These are phyloP conservation scores for Acropternis orthonyx DNA, from an alignment of 2,797 vertebrate species.

Conservation along the genomic window DNA sequence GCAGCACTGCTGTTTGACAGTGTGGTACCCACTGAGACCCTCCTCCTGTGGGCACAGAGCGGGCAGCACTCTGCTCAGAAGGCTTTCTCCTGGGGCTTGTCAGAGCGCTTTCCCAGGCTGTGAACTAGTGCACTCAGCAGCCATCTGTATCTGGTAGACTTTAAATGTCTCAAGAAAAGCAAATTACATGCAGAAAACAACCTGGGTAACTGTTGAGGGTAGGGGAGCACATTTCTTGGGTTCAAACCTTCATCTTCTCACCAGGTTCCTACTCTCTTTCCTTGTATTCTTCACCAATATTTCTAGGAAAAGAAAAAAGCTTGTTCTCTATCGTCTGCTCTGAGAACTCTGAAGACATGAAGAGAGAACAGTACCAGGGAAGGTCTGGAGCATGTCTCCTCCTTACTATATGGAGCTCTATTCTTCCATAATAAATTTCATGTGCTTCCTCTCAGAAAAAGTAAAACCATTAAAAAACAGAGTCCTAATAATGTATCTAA, in stretches of 20 bases:
- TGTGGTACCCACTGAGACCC: fast-evolving
- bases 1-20: not conserved
- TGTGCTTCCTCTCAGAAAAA: not conserved
- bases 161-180: not conserved
- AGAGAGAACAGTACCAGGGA: not conserved
- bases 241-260: not conserved
- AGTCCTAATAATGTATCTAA: not conserved
- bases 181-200: not conserved
- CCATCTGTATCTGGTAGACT: not conserved
- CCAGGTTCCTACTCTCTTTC: not conserved
- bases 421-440: not conserved
- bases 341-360: not conserved
- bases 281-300: not conserved
- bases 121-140: fast-evolving
- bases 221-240: not conserved
- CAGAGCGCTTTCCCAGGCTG: not conserved
- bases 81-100: not conserved
- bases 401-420: not conserved
- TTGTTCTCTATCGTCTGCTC: not conserved
- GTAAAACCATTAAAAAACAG: not conserved
- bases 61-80: not conserved
- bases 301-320: not conserved
- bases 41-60: not conserved
- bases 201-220: not conserved
- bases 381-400: not conserved